Percentiles rank a stretch among this genome's conserved stretches.
phyloP scores from a whole-genome alignment of 2,888 invertebrate genomes.

The Pammene fasciana region DNA sequence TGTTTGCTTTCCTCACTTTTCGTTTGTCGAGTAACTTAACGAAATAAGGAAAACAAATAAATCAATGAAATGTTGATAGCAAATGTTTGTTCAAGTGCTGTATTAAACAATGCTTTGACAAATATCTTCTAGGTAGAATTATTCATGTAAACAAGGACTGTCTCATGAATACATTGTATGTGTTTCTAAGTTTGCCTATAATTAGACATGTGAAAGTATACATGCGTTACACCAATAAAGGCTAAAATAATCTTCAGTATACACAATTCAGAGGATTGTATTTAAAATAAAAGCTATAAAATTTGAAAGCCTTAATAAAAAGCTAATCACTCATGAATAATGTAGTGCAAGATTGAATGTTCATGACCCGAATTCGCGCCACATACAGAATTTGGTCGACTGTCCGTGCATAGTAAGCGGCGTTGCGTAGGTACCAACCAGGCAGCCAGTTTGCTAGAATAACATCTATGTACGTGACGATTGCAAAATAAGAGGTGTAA shows the following conservation, averaged over 20 bases:
- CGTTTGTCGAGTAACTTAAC: constrained; percentile 36
- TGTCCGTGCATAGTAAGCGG: constrained; percentile 59
- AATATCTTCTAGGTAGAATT: constrained; percentile 23
- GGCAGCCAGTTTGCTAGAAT: constrained; percentile 36
- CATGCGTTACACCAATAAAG: background rate
- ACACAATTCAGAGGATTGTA: background rate
- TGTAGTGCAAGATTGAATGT: constrained; percentile 63
- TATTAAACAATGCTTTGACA: constrained; percentile 18
- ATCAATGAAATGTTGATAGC: constrained; percentile 34
- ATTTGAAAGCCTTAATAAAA: constrained; percentile 16
- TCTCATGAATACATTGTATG: background rate
- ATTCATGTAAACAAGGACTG: constrained; percentile 18
- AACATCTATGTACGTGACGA: constrained; percentile 45
- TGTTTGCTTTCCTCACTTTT: constrained; percentile 43
- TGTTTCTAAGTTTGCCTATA: background rate
- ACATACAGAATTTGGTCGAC: constrained; percentile 64
- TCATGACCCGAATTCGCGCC: constrained; percentile 72
- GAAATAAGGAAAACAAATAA: constrained; percentile 37
- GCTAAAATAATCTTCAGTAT: background rate
- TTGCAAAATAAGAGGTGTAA: constrained; percentile 43
- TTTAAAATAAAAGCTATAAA: background rate
- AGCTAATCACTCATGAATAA: constrained; percentile 57
- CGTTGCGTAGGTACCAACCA: constrained; percentile 27
- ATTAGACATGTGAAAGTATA: background rate
- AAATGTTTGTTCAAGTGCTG: constrained; percentile 30